Conservation (phyloP, 1,140 invertebrate species). For the Drosophila azteca region DNA sequence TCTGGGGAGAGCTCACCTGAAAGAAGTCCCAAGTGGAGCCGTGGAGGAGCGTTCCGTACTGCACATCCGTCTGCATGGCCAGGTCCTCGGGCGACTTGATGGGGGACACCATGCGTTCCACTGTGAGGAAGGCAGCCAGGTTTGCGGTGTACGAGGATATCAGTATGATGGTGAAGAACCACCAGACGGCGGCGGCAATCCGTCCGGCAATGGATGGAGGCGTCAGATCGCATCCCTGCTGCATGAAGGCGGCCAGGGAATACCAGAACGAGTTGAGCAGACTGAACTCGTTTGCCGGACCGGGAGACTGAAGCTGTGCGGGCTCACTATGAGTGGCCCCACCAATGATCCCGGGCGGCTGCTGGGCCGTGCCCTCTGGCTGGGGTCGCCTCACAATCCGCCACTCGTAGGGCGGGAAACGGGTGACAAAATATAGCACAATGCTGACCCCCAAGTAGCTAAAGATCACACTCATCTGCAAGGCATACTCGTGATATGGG, state of each 20-base stretch:
- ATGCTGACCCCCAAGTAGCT: constrained; percentile 98
- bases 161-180: constrained; percentile 99
- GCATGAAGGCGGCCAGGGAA: constrained; percentile 97
- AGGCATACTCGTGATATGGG: neutral
- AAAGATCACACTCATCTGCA: constrained; percentile 94
- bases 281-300: constrained; percentile 93
- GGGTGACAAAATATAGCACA: constrained; percentile 96
- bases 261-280: constrained; percentile 99
- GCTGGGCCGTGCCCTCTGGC: constrained; percentile 50
- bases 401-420: constrained; percentile 98
- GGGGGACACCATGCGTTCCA: constrained; percentile 97
- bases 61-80: constrained; percentile 97
- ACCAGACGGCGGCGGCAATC: constrained; percentile 98
- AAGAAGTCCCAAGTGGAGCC: constrained; percentile 98
- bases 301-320: constrained; percentile 19
- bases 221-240: constrained; percentile 98
- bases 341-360: constrained; percentile 74
- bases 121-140: constrained; percentile 97
- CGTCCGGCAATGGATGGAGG: constrained; percentile 94
- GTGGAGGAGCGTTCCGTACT: constrained; percentile 94
- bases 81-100: constrained; percentile 97
- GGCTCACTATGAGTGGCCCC: constrained; percentile 43
- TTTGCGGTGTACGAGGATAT: constrained; percentile 99
- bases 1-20: constrained; percentile 85
- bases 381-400: constrained; percentile 85